Evolutionary conservation across 2,888 invertebrate genomes (phyloP), one percentile per base, ranked within the genome.

Genomic region (Brachyptera putata): DNA sequence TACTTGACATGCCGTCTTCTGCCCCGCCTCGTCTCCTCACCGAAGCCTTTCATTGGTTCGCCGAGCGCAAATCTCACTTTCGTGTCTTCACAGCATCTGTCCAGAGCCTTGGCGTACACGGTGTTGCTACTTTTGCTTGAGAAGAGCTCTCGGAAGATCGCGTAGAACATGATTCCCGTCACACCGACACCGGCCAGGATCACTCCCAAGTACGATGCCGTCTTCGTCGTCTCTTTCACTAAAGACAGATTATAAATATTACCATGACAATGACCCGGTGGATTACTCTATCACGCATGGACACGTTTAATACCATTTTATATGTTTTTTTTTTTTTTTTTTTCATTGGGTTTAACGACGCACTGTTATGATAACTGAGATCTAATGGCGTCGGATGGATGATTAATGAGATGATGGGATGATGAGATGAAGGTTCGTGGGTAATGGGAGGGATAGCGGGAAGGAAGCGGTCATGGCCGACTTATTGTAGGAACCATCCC

Each of bases 101-200:
- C 84, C 18, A 90, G 77, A 1, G 95, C 90, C 67, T 83, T 82
- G 16, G 86, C 84, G 72, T 93, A 95, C 61, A 95, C 83, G 68
- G 85, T 89, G 74, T 89, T 91, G 0, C 93, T 86, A 73, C 94
- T 95, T 66, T 87, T 87, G 63, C 86, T 85, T 1, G 95, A 94
- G 75, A 95, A 92, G 22, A 96, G 75, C 75, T 95, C 95, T 63
- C 84, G 82, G 68, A 91, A 89, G 61, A 95, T 84, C 56, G 88
- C 84, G 73, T 87, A 95, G 71, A 92, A 87, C 73, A 95, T 84
- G 1, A 88, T 76, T 22, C 86, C 89, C 39, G 92, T 91, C 1
- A 94, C 84, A 37, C 89, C 89, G 61, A 93, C 73, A 1, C 93
- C 94, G 36, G 84, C 76, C 55, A 94, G 69, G 66, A 95, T 90